phyloP scores from a whole-genome alignment of 2,113 vertebrate genomes.

The Lamprologus lemairii region DNA sequence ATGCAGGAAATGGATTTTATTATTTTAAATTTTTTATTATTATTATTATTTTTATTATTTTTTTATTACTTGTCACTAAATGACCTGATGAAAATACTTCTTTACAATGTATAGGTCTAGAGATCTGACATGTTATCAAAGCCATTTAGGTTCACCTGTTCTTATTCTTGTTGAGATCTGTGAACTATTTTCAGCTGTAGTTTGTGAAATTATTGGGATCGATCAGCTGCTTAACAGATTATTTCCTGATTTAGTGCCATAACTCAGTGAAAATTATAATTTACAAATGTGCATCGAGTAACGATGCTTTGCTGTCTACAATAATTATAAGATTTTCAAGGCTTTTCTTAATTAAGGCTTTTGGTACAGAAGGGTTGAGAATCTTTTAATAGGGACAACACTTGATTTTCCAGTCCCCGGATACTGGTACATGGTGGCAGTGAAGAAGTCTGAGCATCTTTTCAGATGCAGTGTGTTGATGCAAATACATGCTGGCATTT shows the following conservation, averaged over 20 bases:
- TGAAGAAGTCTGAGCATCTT: conserved; percentile 27
- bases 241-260: background rate
- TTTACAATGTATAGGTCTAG: background rate
- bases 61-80: background rate
- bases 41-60: no score
- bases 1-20: no score
- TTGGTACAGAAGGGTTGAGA: background rate
- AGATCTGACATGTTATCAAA: background rate
- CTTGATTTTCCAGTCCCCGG: background rate
- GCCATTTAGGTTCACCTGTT: background rate
- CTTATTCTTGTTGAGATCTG: background rate
- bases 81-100: background rate
- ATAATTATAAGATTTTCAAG: background rate
- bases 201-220: background rate
- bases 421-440: background rate
- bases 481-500: conserved; percentile 64
- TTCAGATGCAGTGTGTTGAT: conserved; percentile 60
- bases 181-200: background rate
- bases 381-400: background rate
- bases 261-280: background rate
- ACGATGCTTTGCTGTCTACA: background rate
- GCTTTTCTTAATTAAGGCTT: background rate
- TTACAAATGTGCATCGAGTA: background rate
- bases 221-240: background rate
- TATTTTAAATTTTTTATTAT: no score